These are phyloP conservation scores for Caenorhabditis sulstoni DNA, from an alignment of 2,888 invertebrate species.

Conservation along the genomic window DNA sequence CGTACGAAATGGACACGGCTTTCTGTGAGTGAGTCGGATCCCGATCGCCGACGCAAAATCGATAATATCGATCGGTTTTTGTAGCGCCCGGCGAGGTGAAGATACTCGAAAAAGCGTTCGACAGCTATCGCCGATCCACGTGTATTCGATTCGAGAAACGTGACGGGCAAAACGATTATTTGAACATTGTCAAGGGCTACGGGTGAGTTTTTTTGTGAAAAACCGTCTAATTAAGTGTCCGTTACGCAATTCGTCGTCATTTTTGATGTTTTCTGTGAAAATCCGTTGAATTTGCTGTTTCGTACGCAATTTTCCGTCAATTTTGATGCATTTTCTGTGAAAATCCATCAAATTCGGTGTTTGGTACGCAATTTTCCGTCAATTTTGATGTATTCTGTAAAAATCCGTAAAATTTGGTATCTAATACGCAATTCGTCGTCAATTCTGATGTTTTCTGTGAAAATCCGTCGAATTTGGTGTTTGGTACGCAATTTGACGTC, in stretches of 20 bases:
- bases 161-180: conserved; percentile 79
- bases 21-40: conserved; percentile 76
- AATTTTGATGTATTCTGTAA: too few species aligned
- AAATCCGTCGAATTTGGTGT: neutral
- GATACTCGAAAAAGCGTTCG: conserved; percentile 76
- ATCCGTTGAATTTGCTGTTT: neutral
- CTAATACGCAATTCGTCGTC: too few species aligned
- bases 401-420: too few species aligned
- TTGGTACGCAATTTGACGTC: neutral
- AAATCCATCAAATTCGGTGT: neutral
- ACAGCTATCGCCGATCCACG: conserved; percentile 77
- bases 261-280: neutral
- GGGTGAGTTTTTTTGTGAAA: conserved; percentile 75
- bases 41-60: neutral
- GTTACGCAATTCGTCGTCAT: too few species aligned
- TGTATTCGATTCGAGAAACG: conserved; percentile 81
- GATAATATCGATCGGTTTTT: too few species aligned
- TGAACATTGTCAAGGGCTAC: conserved; percentile 79
- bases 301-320: neutral
- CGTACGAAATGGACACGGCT: conserved; percentile 78
- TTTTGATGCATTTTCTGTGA: neutral
- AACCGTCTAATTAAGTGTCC: too few species aligned
- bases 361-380: neutral
- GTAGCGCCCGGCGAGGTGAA: conserved; percentile 74
- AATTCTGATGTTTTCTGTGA: neutral